These are phyloP conservation scores for Camponotus floridanus DNA, from an alignment of 1,140 invertebrate species.

Conservation along the genomic window DNA sequence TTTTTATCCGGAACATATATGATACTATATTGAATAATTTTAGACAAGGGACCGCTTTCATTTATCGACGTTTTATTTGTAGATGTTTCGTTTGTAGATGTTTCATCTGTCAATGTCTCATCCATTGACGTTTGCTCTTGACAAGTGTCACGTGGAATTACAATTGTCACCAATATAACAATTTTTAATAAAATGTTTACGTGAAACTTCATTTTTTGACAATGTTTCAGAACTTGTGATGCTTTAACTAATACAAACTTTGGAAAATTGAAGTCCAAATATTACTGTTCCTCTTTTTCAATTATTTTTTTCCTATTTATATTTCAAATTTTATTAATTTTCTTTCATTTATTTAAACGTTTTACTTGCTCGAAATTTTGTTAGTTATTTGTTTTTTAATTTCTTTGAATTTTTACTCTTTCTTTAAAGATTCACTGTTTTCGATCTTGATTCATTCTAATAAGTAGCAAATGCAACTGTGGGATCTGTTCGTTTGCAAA, in stretches of 20 bases:
- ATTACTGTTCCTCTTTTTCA: neutral
- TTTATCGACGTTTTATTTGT: no score
- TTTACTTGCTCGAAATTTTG: no score
- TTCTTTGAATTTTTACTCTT: no score
- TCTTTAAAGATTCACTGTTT: no score
- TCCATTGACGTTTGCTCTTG: neutral
- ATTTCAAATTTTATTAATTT: neutral
- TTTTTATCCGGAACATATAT: neutral
- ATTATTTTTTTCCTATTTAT: neutral
- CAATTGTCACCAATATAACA: slow-evolving; percentile 20
- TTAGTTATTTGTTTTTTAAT: no score
- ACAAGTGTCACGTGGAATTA: neutral
- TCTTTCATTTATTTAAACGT: neutral
- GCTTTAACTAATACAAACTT: neutral
- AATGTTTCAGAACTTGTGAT: neutral
- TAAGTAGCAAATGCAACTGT: no score
- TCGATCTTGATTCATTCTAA: no score
- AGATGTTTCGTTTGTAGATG: neutral
- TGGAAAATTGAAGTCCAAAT: no score
- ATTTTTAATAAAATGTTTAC: slow-evolving; percentile 17
- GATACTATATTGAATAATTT: neutral
- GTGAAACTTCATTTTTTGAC: slow-evolving; percentile 30
- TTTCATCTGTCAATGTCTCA: no score
- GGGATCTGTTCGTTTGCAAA: no score
- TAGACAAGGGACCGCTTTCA: no score